A percentile compares a stretch with the other conserved stretches of the same genome.
These are phyloP conservation scores for Hyposoter didymator DNA, from an alignment of 2,888 invertebrate species.

Conservation along the genomic window DNA sequence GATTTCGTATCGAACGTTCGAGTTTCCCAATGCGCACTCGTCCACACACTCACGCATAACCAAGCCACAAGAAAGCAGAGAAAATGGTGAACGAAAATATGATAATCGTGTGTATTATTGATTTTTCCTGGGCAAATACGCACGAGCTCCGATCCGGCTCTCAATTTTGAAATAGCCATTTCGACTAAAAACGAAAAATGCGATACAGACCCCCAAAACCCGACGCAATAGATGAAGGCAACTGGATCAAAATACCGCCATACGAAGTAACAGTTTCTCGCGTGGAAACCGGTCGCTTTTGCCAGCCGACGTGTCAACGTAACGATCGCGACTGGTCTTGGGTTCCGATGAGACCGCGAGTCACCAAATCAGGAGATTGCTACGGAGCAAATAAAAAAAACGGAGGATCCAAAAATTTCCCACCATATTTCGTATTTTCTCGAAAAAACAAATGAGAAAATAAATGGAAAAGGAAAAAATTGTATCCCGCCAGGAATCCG, in stretches of 20 bases:
- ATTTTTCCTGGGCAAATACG: constrained; percentile 81
- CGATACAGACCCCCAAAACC: constrained; percentile 88
- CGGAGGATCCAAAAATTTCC: constrained; percentile 52
- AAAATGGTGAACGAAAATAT: constrained; percentile 20
- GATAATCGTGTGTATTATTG: constrained; percentile 36
- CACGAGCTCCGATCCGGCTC: constrained; percentile 86
- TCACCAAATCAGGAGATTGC: constrained; percentile 36
- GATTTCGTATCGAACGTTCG: constrained; percentile 54
- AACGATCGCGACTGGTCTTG: constrained; percentile 12
- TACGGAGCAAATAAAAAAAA: constrained; percentile 51
- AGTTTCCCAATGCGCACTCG: constrained; percentile 16
- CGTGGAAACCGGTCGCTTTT: constrained; percentile 83
- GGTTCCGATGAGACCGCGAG: constrained; percentile 41
- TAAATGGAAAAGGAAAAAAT: neutral
- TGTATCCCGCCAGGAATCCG: constrained; percentile 59
- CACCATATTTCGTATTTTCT: neutral
- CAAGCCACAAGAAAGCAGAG: constrained; percentile 34
- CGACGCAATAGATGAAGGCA: constrained; percentile 90
- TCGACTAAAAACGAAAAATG: constrained; percentile 84
- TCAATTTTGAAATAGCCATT: constrained; percentile 91
- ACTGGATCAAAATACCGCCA: constrained; percentile 84
- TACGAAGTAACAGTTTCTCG: constrained; percentile 84
- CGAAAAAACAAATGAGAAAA: neutral
- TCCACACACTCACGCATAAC: constrained; percentile 6
- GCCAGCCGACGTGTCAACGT: constrained; percentile 69